Base-by-base conservation (phyloP, 2,797 vertebrate genomes). In the Sylvilagus floridanus region DNA sequence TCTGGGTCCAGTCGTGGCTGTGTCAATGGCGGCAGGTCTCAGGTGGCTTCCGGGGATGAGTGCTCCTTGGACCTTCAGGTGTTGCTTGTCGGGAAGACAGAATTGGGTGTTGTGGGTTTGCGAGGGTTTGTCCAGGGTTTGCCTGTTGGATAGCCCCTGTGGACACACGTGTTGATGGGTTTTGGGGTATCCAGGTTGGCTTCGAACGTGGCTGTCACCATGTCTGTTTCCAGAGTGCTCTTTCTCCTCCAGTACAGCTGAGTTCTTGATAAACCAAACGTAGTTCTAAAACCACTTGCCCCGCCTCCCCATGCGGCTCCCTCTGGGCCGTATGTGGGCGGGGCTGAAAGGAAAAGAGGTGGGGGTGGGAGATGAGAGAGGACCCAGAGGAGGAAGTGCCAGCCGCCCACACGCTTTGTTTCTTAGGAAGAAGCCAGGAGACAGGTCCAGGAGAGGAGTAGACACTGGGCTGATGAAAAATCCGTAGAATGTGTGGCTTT, bases 81-180 rank as follows among this genome's bases (percentile, higher is more conserved):
- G 60, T 95, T 96, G 95, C 73, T 96, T 95, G 95, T 94, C 69
- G 0, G 73, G 86, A 72, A 91, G 84, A 90, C 79, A 77, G 79
- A 94, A 93, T 95, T 96, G 85, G 60, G 77, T 92, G 91, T 83
- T 21, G 60, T 89, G 37, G 24, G 35, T 77, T 95, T 92, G 85
- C 2, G 11, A 94, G 91, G 35, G 35, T 35, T 35, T 92, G 91
- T 83, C 24, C 54, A 87, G 37, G 24, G 35, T 77, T 95, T 92
- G 85, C 3, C 52, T 89, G 91, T 94, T 66, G 85, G 92, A 96
- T 94, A 93, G 83, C 88, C 66, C 96, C 88, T 86, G 85, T 42
- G 89, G 79, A 93, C 96, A 92, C 52, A 91, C 94, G 94, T 90
- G 79, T 85, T 96, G 97, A 96, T 96, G 94, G 87, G 86, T 95